Conservation (phyloP, 2,797 vertebrate genomes). For the Sciurus vulgaris region DNA sequence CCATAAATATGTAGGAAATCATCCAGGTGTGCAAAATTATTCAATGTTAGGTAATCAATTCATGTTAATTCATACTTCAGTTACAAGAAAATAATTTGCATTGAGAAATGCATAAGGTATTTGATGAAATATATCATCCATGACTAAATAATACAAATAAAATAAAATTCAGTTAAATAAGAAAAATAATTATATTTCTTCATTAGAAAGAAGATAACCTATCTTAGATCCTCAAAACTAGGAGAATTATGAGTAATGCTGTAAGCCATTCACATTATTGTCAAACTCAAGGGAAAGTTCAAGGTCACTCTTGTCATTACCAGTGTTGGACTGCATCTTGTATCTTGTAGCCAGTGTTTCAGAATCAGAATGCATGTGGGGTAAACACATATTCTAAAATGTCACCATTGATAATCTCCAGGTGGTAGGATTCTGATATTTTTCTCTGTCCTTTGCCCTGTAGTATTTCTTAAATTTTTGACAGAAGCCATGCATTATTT, state of each 20-base stretch:
- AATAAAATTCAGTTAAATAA: constrained; percentile 20
- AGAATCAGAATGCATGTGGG: not conserved
- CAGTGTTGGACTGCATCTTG: not conserved
- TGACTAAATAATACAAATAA: not conserved
- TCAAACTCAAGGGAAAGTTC: constrained; percentile 15
- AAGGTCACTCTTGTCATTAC: not conserved
- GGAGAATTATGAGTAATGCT: not conserved
- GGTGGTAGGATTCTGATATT: not conserved
- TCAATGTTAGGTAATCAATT: not conserved
- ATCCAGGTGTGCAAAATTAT: not conserved
- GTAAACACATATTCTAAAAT: not conserved
- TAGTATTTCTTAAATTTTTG: not conserved
- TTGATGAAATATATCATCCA: not conserved
- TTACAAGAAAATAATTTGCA: not conserved
- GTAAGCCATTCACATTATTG: not conserved
- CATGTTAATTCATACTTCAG: not conserved
- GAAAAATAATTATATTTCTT: not conserved
- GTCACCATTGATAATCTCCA: not conserved
- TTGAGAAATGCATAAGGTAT: not conserved
- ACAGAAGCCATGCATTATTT: not conserved
- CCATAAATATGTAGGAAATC: not conserved
- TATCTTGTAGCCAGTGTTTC: not conserved
- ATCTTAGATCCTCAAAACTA: constrained; percentile 18
- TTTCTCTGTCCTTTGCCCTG: not conserved
- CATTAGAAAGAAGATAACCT: not conserved